phyloP scores from a whole-genome alignment of 1,140 invertebrate species.

The Halesus radiatus region DNA sequence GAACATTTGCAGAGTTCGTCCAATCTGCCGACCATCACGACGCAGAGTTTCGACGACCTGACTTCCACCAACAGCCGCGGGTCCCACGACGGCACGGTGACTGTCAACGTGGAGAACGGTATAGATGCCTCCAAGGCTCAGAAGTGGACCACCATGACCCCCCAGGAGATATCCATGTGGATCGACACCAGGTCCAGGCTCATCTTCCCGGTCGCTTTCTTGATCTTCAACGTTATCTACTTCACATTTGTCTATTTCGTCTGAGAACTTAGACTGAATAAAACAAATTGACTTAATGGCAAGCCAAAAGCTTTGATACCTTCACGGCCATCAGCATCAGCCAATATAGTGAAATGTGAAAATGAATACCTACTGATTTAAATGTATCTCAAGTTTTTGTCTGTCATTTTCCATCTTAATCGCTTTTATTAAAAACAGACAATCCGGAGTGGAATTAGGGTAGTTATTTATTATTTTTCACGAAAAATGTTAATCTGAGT shows the following conservation, averaged over 20 bases:
- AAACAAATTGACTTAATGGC: no score
- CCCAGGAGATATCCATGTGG: constrained; percentile 89
- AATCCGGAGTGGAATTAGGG: no score
- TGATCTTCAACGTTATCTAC: constrained; percentile 87
- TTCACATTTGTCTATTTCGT: constrained; percentile 83
- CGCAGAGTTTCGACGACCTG: constrained; percentile 75
- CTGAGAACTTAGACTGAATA: constrained; percentile 53
- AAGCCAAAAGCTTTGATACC: no score
- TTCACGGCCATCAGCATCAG: no score
- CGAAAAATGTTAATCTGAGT: no score
- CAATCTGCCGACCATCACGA: constrained; percentile 75
- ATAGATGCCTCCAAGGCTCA: constrained; percentile 62
- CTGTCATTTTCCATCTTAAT: no score
- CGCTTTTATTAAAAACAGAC: no score
- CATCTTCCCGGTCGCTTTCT: constrained; percentile 82
- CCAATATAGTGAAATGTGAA: no score
- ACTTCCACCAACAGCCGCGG: constrained; percentile 59
- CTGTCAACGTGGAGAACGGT: constrained; percentile 56
- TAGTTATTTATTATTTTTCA: no score
- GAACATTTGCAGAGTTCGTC: constrained; percentile 74
- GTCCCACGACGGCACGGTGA: constrained; percentile 51
- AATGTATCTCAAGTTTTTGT: no score
- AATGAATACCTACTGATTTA: no score
- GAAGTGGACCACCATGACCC: constrained; percentile 86
- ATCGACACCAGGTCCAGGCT: constrained; percentile 85